These are phyloP conservation scores for Cheilosia scutellata DNA, from an alignment of 2,888 invertebrate species.

Conservation along the genomic window DNA sequence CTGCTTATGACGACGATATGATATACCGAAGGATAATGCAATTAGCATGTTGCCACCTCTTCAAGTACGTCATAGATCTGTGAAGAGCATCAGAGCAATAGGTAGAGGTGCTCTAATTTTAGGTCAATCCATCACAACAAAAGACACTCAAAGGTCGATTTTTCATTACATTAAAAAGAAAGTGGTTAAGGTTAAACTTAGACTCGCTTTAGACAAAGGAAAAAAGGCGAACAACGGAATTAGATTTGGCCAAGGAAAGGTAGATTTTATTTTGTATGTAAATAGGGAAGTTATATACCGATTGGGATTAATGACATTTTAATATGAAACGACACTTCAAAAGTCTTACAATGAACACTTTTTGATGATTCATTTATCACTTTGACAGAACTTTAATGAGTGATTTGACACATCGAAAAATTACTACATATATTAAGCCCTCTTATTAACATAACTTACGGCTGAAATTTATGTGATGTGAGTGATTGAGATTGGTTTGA, in stretches of 20 bases:
- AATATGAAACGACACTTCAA: slow-evolving; percentile 41
- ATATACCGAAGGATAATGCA: slow-evolving; percentile 67
- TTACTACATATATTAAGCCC: too few relatives aligned
- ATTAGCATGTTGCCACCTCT: slow-evolving; percentile 74
- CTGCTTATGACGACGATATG: slow-evolving; percentile 55
- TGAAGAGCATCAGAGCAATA: slow-evolving; percentile 68
- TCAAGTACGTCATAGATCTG: slow-evolving; percentile 22
- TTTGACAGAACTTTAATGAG: slow-evolving; percentile 11
- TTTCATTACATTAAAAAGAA: slow-evolving; percentile 5
- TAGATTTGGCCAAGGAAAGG: background rate
- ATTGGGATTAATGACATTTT: slow-evolving; percentile 61
- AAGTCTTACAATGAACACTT: background rate
- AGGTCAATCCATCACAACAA: slow-evolving; percentile 50
- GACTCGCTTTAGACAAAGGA: background rate
- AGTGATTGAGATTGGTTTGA: too few relatives aligned
- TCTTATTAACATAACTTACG: too few relatives aligned
- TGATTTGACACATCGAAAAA: too few relatives aligned
- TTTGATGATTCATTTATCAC: slow-evolving; percentile 26
- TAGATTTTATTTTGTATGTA: background rate
- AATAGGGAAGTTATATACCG: slow-evolving; percentile 18
- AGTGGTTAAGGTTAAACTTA: slow-evolving; percentile 34
- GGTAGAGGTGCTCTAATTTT: slow-evolving; percentile 65
- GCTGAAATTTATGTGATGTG: too few relatives aligned
- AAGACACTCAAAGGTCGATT: slow-evolving; percentile 49
- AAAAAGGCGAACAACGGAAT: background rate